A percentile compares a stretch with the other conserved stretches of the same genome.
Evolutionary conservation across 2,113 vertebrate genomes (phyloP).

Genomic region (Eulemur macaco): DNA sequence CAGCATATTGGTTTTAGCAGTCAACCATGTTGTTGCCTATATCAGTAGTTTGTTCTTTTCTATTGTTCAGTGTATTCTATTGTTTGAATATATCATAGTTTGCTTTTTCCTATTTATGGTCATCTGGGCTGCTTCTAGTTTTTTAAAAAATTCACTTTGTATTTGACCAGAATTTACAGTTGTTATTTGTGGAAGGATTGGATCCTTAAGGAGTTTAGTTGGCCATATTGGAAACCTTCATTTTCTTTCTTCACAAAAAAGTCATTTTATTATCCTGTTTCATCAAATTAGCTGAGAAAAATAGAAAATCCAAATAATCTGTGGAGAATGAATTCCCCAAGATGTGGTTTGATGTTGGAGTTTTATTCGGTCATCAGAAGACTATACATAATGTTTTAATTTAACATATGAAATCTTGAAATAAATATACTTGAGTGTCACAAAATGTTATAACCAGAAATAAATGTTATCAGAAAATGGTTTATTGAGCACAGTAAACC

Average conservation of each 20-base stretch:
- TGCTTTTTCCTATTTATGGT: background rate
- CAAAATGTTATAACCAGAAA: background rate
- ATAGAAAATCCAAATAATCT: slow-evolving; percentile 16
- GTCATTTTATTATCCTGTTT: background rate
- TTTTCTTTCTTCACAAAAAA: background rate
- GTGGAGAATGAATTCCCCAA: background rate
- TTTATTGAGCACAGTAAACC: background rate
- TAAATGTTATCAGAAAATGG: slow-evolving; percentile 7
- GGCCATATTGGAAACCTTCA: background rate
- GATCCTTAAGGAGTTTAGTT: background rate
- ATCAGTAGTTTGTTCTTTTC: background rate
- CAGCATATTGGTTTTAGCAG: background rate
- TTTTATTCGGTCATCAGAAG: slow-evolving; percentile 14
- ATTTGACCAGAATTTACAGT: background rate
- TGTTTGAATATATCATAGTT: background rate
- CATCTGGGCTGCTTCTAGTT: background rate
- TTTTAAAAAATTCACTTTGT: background rate
- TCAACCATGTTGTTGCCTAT: background rate
- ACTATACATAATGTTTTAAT: slow-evolving; percentile 8
- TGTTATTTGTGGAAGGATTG: background rate
- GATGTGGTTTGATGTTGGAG: background rate
- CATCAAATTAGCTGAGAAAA: background rate
- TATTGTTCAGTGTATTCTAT: background rate
- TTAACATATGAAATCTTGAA: slow-evolving; percentile 17
- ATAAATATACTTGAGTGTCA: background rate